Base-by-base conservation (phyloP, 2,113 vertebrate species). In the Gavialis gangeticus region DNA sequence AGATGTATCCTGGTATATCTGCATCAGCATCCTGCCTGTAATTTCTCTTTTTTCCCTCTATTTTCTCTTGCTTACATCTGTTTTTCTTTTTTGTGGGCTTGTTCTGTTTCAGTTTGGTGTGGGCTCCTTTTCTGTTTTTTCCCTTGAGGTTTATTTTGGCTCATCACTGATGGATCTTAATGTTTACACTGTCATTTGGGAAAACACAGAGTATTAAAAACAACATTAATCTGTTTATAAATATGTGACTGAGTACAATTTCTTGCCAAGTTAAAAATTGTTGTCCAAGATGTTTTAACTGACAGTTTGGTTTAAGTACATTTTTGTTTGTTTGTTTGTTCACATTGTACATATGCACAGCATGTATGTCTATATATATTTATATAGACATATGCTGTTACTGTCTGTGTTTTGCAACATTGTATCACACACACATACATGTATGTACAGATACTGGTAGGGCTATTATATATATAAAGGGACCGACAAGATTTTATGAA, bases 151-250 rank as follows among this genome's bases (percentile, higher is more conserved):
- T 97, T 97, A 85, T 96, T 97, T 95, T 64, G 91, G 81, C 73
- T 92, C 78, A 62, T 88, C 73, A 24, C 63, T 88, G 81, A 96
- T 91, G 66, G 84, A 87, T 96, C 96, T 94, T 84, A 94, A 67
- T 96, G 86, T 96, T 96, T 94, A 94, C 90, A 87, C 77, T 88
- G 21, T 97, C 96, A 94, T 93, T 91, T 92, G 84, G 95, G 92
- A 77, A 91, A 97, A 93, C 97, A 91, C 3, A 28, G 71, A 83
- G 76, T 92, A 90, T 94, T 92, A 93, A 93, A 97, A 94, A 85
- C 85, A 93, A 12, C 62, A 67, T 92, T 93, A 90, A 97, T 97
- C 91, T 96, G 66, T 96, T 98, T 97, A 96, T 94, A 95, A 96
- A 95, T 87, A 86, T 75, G 58, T 93, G 83, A 28, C 81, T 85